Evolutionary conservation across 2,113 vertebrate genomes (phyloP).

Genomic region (Isurus oxyrinchus): DNA sequence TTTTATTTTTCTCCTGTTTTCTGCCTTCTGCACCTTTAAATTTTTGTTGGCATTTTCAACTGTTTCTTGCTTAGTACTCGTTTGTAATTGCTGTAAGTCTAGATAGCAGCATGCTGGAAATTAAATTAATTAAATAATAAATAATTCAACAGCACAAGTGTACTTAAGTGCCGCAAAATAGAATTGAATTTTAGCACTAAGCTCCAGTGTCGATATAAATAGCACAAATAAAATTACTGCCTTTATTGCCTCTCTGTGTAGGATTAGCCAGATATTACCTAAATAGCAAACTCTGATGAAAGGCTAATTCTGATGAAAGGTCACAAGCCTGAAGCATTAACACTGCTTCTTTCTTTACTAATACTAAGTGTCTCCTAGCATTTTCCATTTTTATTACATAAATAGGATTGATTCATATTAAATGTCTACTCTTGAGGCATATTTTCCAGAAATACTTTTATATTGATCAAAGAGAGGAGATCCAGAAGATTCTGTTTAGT

Average conservation of each 20-base stretch:
- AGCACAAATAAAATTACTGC: background rate
- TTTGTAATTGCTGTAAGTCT: background rate
- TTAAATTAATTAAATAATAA: constrained; percentile 31
- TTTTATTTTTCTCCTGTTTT: background rate
- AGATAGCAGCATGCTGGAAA: constrained; percentile 3
- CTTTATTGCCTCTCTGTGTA: background rate
- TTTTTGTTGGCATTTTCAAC: background rate
- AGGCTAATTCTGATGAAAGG: background rate
- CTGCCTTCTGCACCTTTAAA: background rate
- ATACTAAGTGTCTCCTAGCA: background rate
- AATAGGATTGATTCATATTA: background rate
- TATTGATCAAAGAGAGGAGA: background rate
- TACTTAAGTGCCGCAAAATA: background rate
- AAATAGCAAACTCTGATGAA: background rate
- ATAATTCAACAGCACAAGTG: constrained; percentile 19
- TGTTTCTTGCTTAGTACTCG: background rate
- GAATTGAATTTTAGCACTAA: background rate
- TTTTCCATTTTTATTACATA: background rate
- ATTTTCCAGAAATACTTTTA: background rate
- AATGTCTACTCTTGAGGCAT: background rate
- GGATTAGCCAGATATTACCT: background rate
- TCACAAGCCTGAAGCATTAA: background rate
- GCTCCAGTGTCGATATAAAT: constrained; percentile 20
- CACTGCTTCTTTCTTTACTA: background rate
- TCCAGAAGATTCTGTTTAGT: background rate